phyloP scores from a whole-genome alignment of 1,140 invertebrate genomes.

The Acyrthosiphon pisum region DNA sequence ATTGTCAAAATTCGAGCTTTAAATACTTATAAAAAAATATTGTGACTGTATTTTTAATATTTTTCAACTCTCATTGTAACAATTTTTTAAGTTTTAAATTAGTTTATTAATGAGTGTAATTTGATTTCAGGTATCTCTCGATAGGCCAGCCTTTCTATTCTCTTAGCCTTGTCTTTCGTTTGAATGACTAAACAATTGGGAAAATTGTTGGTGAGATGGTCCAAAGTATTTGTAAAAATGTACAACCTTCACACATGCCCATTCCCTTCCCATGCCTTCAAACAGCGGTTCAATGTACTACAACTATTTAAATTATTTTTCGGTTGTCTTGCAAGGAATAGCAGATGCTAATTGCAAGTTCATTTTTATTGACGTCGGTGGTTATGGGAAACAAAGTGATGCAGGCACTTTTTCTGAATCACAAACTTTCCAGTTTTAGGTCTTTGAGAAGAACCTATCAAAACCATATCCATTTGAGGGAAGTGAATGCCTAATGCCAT shows the following conservation, averaged over 20 bases:
- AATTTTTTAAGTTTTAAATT: too few species aligned
- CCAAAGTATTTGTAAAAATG: background rate
- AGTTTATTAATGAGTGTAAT: too few species aligned
- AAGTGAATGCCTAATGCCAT: background rate
- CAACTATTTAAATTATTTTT: background rate
- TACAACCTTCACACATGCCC: background rate
- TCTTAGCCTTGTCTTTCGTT: background rate
- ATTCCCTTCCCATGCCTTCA: background rate
- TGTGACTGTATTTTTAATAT: too few species aligned
- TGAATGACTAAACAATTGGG: background rate
- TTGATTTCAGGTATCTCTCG: background rate
- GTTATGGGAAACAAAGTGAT: background rate
- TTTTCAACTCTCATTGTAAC: too few species aligned
- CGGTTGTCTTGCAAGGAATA: too few species aligned
- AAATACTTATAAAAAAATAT: too few species aligned
- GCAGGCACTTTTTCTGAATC: background rate
- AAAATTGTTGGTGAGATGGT: background rate
- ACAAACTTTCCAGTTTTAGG: background rate
- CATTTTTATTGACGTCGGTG: background rate
- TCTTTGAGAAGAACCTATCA: background rate
- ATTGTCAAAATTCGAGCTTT: too few species aligned
- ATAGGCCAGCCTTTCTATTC: background rate
- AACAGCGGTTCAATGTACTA: background rate
- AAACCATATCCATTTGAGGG: background rate
- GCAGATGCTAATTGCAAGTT: background rate